phyloP scores from a whole-genome alignment of 2,797 vertebrate species.

The Eutrigla gurnardus region DNA sequence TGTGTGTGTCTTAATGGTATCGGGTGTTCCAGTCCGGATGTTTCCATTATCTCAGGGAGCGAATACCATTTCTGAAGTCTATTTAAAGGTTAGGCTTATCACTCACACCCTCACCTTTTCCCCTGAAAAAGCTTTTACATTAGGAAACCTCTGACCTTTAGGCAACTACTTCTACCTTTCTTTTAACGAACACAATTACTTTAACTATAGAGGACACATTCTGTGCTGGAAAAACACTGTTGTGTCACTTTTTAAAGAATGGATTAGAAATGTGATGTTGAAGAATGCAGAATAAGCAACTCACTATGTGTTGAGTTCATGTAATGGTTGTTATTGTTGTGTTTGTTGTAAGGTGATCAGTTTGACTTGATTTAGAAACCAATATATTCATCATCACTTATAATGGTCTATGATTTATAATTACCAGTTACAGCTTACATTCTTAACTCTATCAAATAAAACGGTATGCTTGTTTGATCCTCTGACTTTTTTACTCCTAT shows the following conservation, averaged over 20 bases:
- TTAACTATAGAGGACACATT: not conserved
- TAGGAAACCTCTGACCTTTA: conserved; percentile 12
- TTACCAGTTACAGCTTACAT: no score
- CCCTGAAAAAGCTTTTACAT: conserved; percentile 23
- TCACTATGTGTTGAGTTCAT: no score
- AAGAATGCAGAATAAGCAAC: conserved; percentile 1
- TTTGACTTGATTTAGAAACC: no score
- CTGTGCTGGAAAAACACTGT: not conserved
- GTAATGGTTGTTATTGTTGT: no score
- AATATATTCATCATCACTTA: no score
- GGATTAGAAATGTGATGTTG: conserved; percentile 1
- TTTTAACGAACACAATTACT: conserved; percentile 4
- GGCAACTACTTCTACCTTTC: conserved; percentile 1
- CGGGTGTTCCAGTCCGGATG: conserved; percentile 11
- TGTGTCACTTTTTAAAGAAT: not conserved
- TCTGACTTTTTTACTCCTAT: not conserved
- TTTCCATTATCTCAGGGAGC: conserved; percentile 24
- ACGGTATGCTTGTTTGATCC: no score
- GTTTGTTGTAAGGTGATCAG: no score
- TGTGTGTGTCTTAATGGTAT: not conserved
- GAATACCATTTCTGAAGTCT: conserved; percentile 37
- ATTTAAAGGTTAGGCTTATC: conserved; percentile 29
- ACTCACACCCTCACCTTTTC: conserved; percentile 15
- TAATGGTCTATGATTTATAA: no score
- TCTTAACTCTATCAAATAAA: no score